These are phyloP conservation scores for Leptinotarsa haldemani DNA, from an alignment of 2,888 invertebrate species.

Conservation along the genomic window DNA sequence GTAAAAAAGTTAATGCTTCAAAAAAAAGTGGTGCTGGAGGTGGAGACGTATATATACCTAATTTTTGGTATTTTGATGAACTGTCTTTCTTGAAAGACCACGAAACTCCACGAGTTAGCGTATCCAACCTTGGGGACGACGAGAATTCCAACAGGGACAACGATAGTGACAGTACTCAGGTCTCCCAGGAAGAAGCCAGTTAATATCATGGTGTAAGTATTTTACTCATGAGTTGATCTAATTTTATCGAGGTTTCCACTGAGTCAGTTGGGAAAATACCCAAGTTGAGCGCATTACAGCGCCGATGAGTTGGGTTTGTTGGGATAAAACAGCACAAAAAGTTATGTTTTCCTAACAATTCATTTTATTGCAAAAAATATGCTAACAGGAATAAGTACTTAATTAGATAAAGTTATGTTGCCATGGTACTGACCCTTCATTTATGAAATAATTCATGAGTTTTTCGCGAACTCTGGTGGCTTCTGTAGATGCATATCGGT, in stretches of 20 bases:
- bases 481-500: slow-evolving; percentile 29
- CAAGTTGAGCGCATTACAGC: background rate
- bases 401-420: slow-evolving; percentile 28
- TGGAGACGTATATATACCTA: background rate
- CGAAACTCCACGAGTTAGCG: slow-evolving; percentile 11
- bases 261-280: background rate
- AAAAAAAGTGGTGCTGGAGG: slow-evolving; percentile 2
- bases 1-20: background rate
- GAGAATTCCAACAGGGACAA: background rate
- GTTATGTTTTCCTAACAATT: background rate
- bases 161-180: background rate
- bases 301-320: background rate
- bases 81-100: slow-evolving; percentile 8
- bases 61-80: background rate
- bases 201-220: background rate
- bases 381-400: background rate
- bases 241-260: background rate
- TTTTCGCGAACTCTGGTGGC: slow-evolving; percentile 32
- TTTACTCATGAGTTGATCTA: background rate
- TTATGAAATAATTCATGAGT: slow-evolving; percentile 36
- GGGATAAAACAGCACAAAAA: slow-evolving; percentile 21
- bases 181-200: background rate
- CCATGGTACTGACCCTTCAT: slow-evolving; percentile 31
- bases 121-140: background rate
- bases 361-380: background rate